These are phyloP conservation scores for Falco concolor DNA, from an alignment of 2,797 vertebrate species.

Conservation along the genomic window DNA sequence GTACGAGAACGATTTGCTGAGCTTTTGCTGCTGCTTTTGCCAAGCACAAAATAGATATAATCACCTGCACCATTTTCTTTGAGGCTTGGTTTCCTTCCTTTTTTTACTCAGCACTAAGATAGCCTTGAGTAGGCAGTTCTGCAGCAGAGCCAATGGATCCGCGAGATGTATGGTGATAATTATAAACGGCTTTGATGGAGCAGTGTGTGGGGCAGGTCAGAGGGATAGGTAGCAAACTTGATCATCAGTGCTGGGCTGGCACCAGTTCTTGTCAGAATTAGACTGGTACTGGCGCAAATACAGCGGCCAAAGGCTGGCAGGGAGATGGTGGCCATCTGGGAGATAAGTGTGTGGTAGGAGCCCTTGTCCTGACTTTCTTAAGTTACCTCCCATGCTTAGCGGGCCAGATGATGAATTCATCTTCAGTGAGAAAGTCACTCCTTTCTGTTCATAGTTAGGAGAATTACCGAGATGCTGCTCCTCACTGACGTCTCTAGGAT, in stretches of 20 bases:
- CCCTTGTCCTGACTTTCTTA: neutral
- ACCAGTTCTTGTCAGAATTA: neutral
- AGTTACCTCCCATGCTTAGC: neutral
- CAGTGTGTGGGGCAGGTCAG: neutral
- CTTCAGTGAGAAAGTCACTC: neutral
- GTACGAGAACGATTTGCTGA: neutral
- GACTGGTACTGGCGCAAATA: neutral
- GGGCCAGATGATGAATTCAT: neutral
- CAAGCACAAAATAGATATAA: neutral
- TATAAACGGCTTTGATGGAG: neutral
- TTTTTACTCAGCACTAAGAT: neutral
- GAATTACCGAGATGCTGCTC: neutral
- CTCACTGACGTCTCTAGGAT: rapidly evolving
- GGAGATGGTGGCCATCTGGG: neutral
- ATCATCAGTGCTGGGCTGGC: neutral
- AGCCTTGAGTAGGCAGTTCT: neutral
- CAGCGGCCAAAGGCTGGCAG: too few relatives aligned
- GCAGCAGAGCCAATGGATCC: neutral
- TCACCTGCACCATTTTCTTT: neutral
- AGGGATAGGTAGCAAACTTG: neutral
- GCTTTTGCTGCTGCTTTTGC: neutral
- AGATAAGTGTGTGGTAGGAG: neutral
- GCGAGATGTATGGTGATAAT: neutral
- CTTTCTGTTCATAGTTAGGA: rapidly evolving
- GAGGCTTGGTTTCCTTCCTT: neutral